Evolutionary conservation across 2,888 invertebrate genomes (phyloP).

Genomic region (Tridacna gigas): DNA sequence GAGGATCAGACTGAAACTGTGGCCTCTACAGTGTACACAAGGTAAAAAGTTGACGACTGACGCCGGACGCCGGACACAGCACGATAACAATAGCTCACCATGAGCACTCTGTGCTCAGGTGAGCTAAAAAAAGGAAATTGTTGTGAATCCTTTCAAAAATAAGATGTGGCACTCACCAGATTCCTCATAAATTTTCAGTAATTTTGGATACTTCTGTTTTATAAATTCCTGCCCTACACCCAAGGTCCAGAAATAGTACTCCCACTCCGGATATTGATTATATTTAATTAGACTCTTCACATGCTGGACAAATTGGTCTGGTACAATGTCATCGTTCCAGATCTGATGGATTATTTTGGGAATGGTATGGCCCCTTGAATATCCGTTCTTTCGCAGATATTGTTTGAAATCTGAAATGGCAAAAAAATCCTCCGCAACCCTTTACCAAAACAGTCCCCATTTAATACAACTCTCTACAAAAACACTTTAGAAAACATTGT

Average conservation of each 20-base stretch:
- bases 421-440: too few relatives aligned
- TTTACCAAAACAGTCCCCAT: too few relatives aligned
- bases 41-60: too few relatives aligned
- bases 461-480: too few relatives aligned
- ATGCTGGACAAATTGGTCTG: constrained; percentile 14
- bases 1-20: too few relatives aligned
- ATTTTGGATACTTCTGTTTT: background rate
- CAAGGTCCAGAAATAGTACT: constrained; percentile 11
- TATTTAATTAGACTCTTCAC: constrained; percentile 10
- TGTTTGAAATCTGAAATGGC: constrained; percentile 7
- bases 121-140: too few relatives aligned
- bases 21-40: too few relatives aligned
- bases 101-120: too few relatives aligned
- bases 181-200: background rate
- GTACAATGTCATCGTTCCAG: constrained; percentile 9
- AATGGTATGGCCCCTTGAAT: background rate
- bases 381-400: constrained; percentile 4
- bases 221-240: constrained; percentile 8
- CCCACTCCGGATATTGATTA: constrained; percentile 12
- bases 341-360: constrained; percentile 19
- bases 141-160: too few relatives aligned
- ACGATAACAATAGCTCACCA: too few relatives aligned
- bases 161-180: background rate
- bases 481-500: too few relatives aligned
- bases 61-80: too few relatives aligned